Percentiles rank a stretch among this genome's conserved stretches.
phyloP scores from a whole-genome alignment of 2,113 vertebrate species.

The Aegithalos caudatus region DNA sequence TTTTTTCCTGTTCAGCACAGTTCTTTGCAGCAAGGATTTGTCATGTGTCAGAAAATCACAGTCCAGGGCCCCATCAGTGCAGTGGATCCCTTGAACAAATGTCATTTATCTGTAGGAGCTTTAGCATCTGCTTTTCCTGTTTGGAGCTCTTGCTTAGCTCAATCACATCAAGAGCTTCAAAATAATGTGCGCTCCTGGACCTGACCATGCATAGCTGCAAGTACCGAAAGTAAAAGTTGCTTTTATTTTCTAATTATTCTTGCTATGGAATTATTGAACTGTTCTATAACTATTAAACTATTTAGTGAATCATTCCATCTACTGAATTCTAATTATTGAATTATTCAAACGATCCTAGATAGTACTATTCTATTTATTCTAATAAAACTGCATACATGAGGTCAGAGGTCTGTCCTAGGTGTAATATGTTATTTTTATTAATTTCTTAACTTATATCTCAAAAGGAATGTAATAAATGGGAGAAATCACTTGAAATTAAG shows the following conservation, averaged over 20 bases:
- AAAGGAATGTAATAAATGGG: not conserved
- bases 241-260: not conserved
- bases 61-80: not conserved
- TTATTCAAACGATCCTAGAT: not conserved
- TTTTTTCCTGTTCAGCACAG: accelerated
- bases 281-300: not conserved
- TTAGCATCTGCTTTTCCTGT: not conserved
- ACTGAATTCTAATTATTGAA: not conserved
- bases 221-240: not conserved
- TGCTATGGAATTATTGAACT: not conserved
- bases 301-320: not conserved
- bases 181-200: not conserved
- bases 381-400: not conserved
- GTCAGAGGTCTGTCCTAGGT: not conserved
- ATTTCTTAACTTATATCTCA: not conserved
- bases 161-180: not conserved
- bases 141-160: not conserved
- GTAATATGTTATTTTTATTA: not conserved
- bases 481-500: not conserved
- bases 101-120: not conserved
- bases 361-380: not conserved
- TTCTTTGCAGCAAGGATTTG: not conserved
- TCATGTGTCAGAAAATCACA: not conserved
- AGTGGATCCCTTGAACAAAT: not conserved
- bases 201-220: not conserved